Evolutionary conservation across 2,797 vertebrate genomes (phyloP), one percentile per base, ranked within the genome.

Genomic region (Rallus crepitans): DNA sequence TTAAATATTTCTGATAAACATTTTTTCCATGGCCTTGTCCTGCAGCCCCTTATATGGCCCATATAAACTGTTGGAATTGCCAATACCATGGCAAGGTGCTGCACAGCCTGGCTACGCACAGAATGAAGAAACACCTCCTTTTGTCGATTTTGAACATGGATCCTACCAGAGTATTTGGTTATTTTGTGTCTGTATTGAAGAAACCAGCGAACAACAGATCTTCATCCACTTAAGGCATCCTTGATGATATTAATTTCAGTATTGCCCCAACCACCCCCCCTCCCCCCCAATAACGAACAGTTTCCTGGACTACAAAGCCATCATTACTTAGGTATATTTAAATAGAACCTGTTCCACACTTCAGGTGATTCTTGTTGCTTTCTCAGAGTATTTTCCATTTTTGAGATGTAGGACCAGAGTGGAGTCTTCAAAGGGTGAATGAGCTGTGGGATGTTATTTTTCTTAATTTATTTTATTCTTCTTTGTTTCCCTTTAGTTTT

Each of bases 31-130:
- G 35, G 9, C 18, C 9, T 61, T 47, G n/a, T 37, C 64, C 55
- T n/a, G 4, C 14, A 7, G 42, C 2, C 3, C 17, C 21, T 55
- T 72, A 27, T 45, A 53, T 11, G 21, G n/a, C 39, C 14, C 17
- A 4, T 42, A 30, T 42, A 35, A 50, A 52, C 25, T 24, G 16
- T 45, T 59, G 0, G 3, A 52, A 25, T 31, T 48, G 50, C 59
- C 42, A 27, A 17, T 25, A 9, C 33, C 0, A 3, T 56, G 73
- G 16, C 50, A 33, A 71, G 30, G 40, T 0, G 0, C 30, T 63
- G 65, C 65, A 40, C 35, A 23, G 50, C 66, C 52, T 50, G 52
- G 27, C 68, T 66, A 52, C 66, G n/a, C 37, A 11, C 5, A 31
- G 76, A 4, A 37, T 45, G 45, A 80, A 57, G 25, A 45, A 52